Evolutionary conservation across 2,113 vertebrate species (phyloP).

Genomic region (Cheirogaleus medius): DNA sequence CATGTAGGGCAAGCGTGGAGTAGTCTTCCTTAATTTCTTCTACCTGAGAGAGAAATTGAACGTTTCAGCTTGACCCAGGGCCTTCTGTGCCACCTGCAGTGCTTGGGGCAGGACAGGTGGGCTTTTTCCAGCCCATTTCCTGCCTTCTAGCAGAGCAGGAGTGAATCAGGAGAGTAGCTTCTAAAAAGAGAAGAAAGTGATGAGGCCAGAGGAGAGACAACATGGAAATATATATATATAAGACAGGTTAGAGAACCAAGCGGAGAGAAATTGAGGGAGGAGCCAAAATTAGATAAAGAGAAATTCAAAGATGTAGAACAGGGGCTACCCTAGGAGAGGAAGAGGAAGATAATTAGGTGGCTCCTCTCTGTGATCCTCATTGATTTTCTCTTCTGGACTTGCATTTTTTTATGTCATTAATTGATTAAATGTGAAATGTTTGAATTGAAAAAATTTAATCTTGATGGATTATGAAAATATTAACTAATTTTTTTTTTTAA

Average conservation of each 20-base stretch:
- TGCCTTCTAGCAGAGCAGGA: not conserved
- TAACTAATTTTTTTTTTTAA: not conserved
- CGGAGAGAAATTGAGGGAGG: not conserved
- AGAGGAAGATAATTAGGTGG: not conserved
- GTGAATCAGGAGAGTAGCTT: not conserved
- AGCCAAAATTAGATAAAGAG: not conserved
- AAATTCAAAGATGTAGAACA: not conserved
- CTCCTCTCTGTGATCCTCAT: not conserved
- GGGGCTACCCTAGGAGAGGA: fast-evolving
- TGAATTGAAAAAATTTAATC: not conserved
- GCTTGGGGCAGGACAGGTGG: not conserved
- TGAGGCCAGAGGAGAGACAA: not conserved
- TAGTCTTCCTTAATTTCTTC: constrained; percentile 11
- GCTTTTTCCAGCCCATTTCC: not conserved
- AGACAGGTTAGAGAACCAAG: not conserved
- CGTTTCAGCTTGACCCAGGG: not conserved
- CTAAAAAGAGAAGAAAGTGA: not conserved
- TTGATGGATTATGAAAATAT: not conserved
- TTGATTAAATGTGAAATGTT: constrained; percentile 6
- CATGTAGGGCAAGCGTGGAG: not conserved
- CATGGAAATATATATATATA: not conserved
- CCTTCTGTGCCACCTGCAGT: not conserved
- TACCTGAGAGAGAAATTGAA: not conserved
- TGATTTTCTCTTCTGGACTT: not conserved
- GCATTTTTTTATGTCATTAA: constrained; percentile 6